phyloP scores from a whole-genome alignment of 1,140 invertebrate species.

The Cydia pomonella region DNA sequence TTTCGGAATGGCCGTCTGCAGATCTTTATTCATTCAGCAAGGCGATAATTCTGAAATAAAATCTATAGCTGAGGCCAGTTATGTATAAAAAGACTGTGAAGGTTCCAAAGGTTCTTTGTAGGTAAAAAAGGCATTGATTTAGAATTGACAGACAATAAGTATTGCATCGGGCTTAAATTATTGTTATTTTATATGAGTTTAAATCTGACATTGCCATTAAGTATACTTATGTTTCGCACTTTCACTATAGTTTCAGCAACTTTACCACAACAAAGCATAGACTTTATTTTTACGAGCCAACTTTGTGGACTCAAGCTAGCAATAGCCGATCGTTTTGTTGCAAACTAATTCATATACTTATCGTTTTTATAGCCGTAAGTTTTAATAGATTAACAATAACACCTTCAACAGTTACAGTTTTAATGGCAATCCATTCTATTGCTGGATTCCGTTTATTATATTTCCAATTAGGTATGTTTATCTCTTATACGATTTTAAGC shows the following conservation, averaged over 20 bases:
- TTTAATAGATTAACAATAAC: conserved; percentile 20
- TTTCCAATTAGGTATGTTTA: no score
- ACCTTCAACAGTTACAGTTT: not conserved
- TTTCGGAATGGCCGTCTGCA: no score
- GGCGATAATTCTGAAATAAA: no score
- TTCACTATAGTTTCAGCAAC: conserved; percentile 17
- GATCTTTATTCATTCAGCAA: no score
- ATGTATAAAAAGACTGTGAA: no score
- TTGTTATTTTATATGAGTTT: not conserved
- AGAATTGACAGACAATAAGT: no score
- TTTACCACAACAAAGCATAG: conserved; percentile 25
- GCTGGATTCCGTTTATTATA: not conserved
- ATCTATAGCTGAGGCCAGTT: no score
- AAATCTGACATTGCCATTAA: not conserved
- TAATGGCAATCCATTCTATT: not conserved
- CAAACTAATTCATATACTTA: conserved; percentile 32
- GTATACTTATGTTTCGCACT: not conserved
- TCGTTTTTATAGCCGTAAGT: conserved; percentile 19
- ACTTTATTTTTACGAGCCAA: conserved; percentile 31
- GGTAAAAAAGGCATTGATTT: no score
- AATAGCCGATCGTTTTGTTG: conserved; percentile 18
- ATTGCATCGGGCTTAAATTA: not conserved
- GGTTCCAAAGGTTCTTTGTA: no score
- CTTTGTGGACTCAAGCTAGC: not conserved
- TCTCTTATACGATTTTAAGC: no score